Evolutionary conservation across 2,113 vertebrate species (phyloP).

Genomic region (Cygnus buccinator): DNA sequence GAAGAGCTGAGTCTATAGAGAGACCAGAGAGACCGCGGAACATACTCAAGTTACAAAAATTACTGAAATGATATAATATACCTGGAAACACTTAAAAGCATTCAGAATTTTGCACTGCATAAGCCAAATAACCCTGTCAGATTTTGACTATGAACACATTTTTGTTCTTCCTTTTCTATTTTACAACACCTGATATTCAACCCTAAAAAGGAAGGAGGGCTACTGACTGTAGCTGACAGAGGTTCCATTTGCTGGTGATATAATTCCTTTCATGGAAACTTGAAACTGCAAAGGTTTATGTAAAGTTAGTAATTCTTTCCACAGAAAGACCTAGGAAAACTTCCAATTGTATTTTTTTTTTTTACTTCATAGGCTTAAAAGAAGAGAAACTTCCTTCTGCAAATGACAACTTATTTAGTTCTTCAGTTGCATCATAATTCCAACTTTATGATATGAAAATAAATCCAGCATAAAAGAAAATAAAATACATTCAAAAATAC

Average conservation of each 20-base stretch:
- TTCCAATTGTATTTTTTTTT: background rate
- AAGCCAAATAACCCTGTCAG: background rate
- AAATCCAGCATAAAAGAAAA: background rate
- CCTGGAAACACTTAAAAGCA: background rate
- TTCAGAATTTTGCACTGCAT: background rate
- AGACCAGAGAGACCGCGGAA: background rate
- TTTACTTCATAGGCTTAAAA: background rate
- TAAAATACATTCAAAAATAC: background rate
- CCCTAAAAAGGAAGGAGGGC: background rate
- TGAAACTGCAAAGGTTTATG: background rate
- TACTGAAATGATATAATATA: background rate
- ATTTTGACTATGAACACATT: background rate
- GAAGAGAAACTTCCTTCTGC: background rate
- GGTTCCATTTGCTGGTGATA: background rate
- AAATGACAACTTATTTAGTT: background rate
- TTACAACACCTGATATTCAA: background rate
- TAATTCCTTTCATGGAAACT: background rate
- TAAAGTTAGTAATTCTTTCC: background rate
- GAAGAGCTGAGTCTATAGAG: background rate
- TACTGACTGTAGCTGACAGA: background rate
- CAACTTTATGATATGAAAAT: background rate
- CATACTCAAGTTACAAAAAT: background rate
- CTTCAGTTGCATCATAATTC: background rate
- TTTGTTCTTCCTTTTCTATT: background rate
- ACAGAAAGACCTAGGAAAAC: background rate